Percentiles rank a stretch among this genome's conserved stretches.
These are phyloP conservation scores for Camponotus vicinus DNA, from an alignment of 1,140 invertebrate genomes.

Conservation along the genomic window DNA sequence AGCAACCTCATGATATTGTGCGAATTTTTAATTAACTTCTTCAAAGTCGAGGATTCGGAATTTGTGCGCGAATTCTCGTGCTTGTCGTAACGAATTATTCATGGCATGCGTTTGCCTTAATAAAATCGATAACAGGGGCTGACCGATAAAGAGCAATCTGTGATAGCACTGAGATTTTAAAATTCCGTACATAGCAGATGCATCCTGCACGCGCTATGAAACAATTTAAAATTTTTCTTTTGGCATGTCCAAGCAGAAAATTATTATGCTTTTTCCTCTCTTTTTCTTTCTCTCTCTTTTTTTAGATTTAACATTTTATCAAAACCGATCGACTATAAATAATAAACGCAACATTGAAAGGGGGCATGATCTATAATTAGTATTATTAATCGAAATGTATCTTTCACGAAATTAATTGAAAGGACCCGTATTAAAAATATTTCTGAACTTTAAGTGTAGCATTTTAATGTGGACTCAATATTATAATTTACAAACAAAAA, in stretches of 20 bases:
- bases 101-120: slow-evolving; percentile 61
- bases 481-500: neutral
- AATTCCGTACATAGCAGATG: slow-evolving; percentile 69
- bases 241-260: slow-evolving; percentile 30
- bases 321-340: slow-evolving; percentile 60
- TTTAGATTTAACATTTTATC: slow-evolving; percentile 51
- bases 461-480: neutral
- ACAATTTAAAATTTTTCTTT: slow-evolving; percentile 72
- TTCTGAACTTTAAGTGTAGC: neutral
- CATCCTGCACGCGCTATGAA: slow-evolving; percentile 53
- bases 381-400: neutral
- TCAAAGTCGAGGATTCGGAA: slow-evolving; percentile 12
- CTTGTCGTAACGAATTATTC: slow-evolving; percentile 65
- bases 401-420: neutral
- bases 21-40: slow-evolving; percentile 52
- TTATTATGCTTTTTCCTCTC: neutral
- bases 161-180: slow-evolving; percentile 60
- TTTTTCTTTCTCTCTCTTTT: neutral
- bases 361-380: neutral
- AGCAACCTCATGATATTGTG: slow-evolving; percentile 7
- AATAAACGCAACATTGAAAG: slow-evolving; percentile 4
- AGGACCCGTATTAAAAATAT: neutral
- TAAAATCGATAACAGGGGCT: slow-evolving; percentile 55
- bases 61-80: neutral
- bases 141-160: slow-evolving; percentile 61